Evolutionary conservation across 2,888 invertebrate species (phyloP).

Genomic region (Platerodrilus igneus): DNA sequence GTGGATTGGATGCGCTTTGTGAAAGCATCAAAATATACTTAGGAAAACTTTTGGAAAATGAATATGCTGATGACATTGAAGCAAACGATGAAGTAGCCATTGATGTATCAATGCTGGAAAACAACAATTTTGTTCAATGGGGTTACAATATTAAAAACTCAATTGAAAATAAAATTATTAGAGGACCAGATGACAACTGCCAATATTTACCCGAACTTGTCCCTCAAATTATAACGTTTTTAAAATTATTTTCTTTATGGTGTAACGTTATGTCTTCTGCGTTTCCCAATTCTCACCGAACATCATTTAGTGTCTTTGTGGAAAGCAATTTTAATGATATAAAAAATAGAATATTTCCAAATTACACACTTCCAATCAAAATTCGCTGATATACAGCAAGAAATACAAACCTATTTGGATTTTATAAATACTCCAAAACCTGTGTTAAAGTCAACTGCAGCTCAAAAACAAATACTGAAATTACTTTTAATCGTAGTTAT

Average conservation of each 20-base stretch:
- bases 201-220: conserved; percentile 20
- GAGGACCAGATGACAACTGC: conserved; percentile 17
- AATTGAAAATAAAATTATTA: conserved; percentile 5
- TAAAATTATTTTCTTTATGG: conserved; percentile 18
- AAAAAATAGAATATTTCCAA: conserved; percentile 18
- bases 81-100: conserved; percentile 2
- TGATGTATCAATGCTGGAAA: background rate
- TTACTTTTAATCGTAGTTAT: too few species aligned
- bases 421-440: background rate
- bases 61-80: conserved; percentile 1
- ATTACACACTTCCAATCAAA: conserved; percentile 15
- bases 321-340: conserved; percentile 22
- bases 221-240: conserved; percentile 15
- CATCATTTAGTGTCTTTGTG: conserved; percentile 17
- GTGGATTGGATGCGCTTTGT: conserved; percentile 10
- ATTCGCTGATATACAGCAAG: conserved; percentile 2
- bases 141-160: conserved; percentile 5
- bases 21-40: conserved; percentile 8
- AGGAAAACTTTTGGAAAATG: conserved; percentile 11
- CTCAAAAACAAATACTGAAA: background rate
- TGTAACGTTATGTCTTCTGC: conserved; percentile 15
- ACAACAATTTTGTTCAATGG: background rate
- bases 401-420: background rate
- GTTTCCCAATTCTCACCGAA: conserved; percentile 11
- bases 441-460: background rate